Base-by-base conservation (phyloP, 2,888 invertebrate species). In the Trichopoda pennipes region DNA sequence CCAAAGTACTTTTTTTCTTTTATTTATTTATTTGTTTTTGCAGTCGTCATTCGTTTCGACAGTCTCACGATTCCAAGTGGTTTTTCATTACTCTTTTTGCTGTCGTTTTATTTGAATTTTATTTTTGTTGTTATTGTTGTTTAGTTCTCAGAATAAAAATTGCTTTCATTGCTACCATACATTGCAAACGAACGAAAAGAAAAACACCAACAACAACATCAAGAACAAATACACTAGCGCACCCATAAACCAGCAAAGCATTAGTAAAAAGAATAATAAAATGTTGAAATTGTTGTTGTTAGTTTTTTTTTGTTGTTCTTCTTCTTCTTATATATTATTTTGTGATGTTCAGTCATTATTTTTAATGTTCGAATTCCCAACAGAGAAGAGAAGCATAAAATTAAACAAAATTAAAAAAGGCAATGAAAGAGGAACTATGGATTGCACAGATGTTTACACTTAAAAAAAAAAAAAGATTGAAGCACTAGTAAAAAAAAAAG, bases 91-190 rank as follows among this genome's bases (percentile, higher is more conserved):
- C 72, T 68, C 68, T 79, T 55, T 63, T 55, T 63, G 56, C 44
- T 74, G 64, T 38, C 12, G 77, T 69, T 63, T 77, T 76, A 28
- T 28, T 28, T 28, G 4, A 28, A n/a, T n/a, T n/a, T n/a, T n/a
- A n/a, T n/a, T 28, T 28, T 28, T 6, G 28, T 28, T 28, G 28
- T 28, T 28, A 8, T 28, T 28, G 10, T 49, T 66, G 47, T 55
- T 56, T 32, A 74, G 60, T 81, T 81, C 79, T 70, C 78, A 79
- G 78, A 79, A 81, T 74, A 79, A 81, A 81, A 78, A 69, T 74
- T 81, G 81, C 73, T 81, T 78, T 70, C 58, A 74, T 74, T 78
- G 78, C 78, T 78, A 74, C 78, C 69, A 69, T 70, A 70, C 53
- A 81, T 81, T 81, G 74, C 68, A 61, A 81, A 74, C 44, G 51